Base-by-base conservation (phyloP, 2,888 invertebrate species). In the Crepidodera aurea region DNA sequence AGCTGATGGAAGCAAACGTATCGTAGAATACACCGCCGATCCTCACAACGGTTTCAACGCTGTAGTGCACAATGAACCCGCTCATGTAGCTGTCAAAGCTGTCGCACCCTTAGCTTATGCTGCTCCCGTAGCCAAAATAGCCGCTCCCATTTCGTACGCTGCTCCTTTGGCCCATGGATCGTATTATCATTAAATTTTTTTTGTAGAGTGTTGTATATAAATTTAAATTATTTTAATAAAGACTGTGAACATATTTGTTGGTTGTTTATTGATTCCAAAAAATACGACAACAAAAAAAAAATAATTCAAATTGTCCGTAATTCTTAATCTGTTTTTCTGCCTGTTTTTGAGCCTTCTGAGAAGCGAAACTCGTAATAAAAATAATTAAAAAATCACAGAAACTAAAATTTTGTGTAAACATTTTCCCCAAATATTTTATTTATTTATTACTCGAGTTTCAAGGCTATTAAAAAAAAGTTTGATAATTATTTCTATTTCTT, bases 31-130 rank as follows among this genome's bases (percentile, higher is more conserved):
- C 74, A 80, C 81, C 56, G 82, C 85, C 22, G 84, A 84, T 72
- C 78, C 80, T 15, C 82, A 82, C 69, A 82, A 76, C 64, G 85
- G 85, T 56, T 85, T 85, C 77, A 83, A 84, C 71, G 85, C 85
- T 2, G 73, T 84, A 37, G 85, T 85, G 1, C 81, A 79, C 60
- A 83, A 82, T 32, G 83, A 84, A 70, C 62, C 67, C 27, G 65
- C 65, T 48, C 44, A 60, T 15, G 67, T 64, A 10, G 62, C 62
- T 15, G 65, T 63, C n/a, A 71, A 75, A n/a, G 69, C 75, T 2
- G 74, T 74, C 1, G 60, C 60, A 40, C 58, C 58, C 29, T 27
- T 55, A 7, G 56, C 37, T 25, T 29, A 48, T 8, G 12, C 15
- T 37, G 37, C 37, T 5, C 13, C 37, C 3, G 13, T 15, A n/a